Evolutionary conservation across 2,888 invertebrate species (phyloP), one percentile per base, ranked within the genome.

Genomic region (Coleophora flavipennella): DNA sequence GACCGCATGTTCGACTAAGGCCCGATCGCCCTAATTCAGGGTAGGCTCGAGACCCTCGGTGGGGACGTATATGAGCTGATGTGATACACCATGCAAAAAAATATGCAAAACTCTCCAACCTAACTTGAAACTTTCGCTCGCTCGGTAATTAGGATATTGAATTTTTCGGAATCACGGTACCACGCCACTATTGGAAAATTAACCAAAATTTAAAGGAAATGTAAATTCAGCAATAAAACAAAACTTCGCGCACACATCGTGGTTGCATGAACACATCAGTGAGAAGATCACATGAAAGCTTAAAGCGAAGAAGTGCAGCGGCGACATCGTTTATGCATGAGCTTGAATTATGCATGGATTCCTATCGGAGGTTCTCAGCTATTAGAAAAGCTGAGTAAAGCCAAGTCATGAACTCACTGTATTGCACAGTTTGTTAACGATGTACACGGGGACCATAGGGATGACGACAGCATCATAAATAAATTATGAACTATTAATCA

Each of bases 271-370:
- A 54, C 57, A 54, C 53, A 56, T 53, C 56, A 57, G 58, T 51
- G 62, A 64, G 62, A 59, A 50, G 54, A 51, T 61, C 46, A 48
- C 59, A 59, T 57, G 67, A 61, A 60, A 69, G 59, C 64, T 59
- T 67, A 67, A 67, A 62, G 54, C 62, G 55, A 62, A 55, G 59
- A 53, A 49, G 57, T 53, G 55, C 62, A 28, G 12, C 10, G 3
- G 63, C 66, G 62, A 63, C 67, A 69, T 72, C 67, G 66, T 61
- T 64, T 75, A 79, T 78, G 76, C 64, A 78, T 75, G 74, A 74
- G 68, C 55, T 54, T 64, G 62, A 66, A 77, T 78, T 75, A 75
- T 78, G 70, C 71, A 77, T 73, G 73, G 63, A 68, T 68, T 68
- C 68, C 70, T 66, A 68, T 67, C 64, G 63, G 56, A 58, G 61